phyloP scores from a whole-genome alignment of 2,797 vertebrate species.

The Choloepus didactylus region DNA sequence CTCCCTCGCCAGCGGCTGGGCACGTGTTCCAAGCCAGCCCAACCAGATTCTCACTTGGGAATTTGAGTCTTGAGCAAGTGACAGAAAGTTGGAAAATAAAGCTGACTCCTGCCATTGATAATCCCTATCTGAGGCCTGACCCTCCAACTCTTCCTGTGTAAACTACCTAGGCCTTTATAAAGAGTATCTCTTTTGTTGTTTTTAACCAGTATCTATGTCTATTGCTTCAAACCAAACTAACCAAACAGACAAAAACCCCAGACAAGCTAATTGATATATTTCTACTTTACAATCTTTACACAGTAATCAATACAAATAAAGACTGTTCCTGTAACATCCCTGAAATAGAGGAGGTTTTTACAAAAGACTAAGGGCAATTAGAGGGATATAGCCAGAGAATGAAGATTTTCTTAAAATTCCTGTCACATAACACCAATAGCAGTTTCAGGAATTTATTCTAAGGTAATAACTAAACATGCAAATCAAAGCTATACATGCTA shows the following conservation, averaged over 20 bases:
- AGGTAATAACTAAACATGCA: neutral
- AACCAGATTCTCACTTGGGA: neutral
- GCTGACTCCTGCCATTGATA: neutral
- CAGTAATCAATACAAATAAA: neutral
- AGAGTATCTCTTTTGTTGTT: neutral
- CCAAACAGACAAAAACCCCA: neutral
- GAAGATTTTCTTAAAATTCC: neutral
- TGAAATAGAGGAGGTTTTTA: neutral
- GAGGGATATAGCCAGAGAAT: neutral
- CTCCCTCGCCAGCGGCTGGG: neutral
- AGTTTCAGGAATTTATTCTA: neutral
- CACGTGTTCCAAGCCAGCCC: neutral
- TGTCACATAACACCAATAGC: neutral
- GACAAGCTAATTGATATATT: neutral
- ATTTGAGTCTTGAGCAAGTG: neutral
- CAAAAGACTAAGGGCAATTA: neutral
- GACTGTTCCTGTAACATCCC: neutral
- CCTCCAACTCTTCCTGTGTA: neutral
- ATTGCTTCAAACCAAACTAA: neutral
- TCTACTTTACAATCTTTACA: neutral
- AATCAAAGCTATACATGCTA: neutral
- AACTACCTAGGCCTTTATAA: neutral
- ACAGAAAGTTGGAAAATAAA: neutral
- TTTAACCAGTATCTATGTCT: neutral
- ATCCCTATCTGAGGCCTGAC: neutral